Evolutionary conservation across 2,888 invertebrate genomes (phyloP), one percentile per base, ranked within the genome.

Genomic region (Phyto melanocephala): DNA sequence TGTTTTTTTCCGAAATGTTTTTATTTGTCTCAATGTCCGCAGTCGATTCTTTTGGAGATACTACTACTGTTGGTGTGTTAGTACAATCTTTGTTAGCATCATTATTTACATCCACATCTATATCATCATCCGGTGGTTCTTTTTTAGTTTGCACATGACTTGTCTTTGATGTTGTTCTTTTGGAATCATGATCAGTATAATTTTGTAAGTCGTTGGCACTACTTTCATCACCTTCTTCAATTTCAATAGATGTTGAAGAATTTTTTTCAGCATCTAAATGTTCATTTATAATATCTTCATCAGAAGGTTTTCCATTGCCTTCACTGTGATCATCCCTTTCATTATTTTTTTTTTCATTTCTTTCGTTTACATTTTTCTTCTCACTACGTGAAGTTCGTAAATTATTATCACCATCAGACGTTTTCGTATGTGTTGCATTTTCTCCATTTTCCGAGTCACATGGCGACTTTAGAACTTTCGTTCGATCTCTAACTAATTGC

Each of bases 121-220:
- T n/a, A 5, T 20, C 52, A 15, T 74, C 79, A 56, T 89, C 89
- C 7, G 89, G 89, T 1, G 89, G 89, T 35, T 89, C 87, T 33
- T 90, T 89, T 56, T 88, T 88, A 2, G 79, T 72, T 60, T 86
- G 86, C 1, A 84, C 47, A 11, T 86, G 80, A 75, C 86, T 87
- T 28, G 71, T 85, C 58, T 87, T 87, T 13, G 87, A 85, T 2
- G 84, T 72, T 28, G 86, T 87, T 65, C 84, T 86, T 56, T 84
- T 84, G 17, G 85, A 85, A 17, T 67, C 56, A 3, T 85, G 74
- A 2, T 20, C 56, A 0, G 33, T 22, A 7, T 74, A 42, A 5
- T 11, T 15, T 20, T 63, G 20, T 0, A 2, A 2, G 10, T 15
- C n/a, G 3, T 47, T 11, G 17, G 8, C 3, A 7, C 0, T 47